Conservation (phyloP, 1,140 invertebrate species). For the Thalassaphorura encarpata region DNA sequence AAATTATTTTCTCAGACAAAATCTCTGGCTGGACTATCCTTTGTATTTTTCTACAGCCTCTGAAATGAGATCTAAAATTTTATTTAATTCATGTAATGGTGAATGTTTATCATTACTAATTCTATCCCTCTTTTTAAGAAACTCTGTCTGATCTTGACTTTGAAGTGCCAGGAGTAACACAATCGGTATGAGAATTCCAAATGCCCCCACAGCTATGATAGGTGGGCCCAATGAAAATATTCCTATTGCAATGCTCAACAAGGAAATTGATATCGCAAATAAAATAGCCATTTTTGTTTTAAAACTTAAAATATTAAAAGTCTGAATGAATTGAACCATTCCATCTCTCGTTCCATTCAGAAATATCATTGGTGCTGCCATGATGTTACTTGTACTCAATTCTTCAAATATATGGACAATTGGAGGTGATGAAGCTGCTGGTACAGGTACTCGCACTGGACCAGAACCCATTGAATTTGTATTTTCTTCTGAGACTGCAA, state of each 20-base stretch:
- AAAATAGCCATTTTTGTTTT: slow-evolving; percentile 17
- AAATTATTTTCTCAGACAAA: no score
- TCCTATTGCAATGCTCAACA: slow-evolving; percentile 26
- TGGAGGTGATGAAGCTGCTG: background rate
- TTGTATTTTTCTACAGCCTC: slow-evolving; percentile 17
- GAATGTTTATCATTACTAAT: no score
- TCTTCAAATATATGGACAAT: slow-evolving; percentile 3
- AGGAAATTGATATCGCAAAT: slow-evolving; percentile 22
- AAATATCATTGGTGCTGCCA: slow-evolving; percentile 1
- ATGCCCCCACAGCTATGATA: slow-evolving; percentile 19
- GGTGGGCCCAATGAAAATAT: slow-evolving; percentile 24
- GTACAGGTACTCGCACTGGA: background rate
- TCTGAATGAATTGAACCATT: slow-evolving; percentile 5
- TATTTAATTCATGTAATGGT: slow-evolving; percentile 12
- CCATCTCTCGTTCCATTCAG: slow-evolving; percentile 21
- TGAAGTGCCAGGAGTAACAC: slow-evolving; percentile 13
- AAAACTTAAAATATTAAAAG: slow-evolving; percentile 12
- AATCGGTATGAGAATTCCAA: slow-evolving; percentile 24
- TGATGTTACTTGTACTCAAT: slow-evolving; percentile 1
- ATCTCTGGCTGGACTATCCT: no score
- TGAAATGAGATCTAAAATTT: slow-evolving; percentile 14
- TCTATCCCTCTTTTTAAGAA: no score
- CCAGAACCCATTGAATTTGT: no score
- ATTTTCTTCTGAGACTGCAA: background rate
- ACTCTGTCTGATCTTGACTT: slow-evolving; percentile 1